These are phyloP conservation scores for Tribolium freemani DNA, from an alignment of 2,888 invertebrate genomes.

Conservation along the genomic window DNA sequence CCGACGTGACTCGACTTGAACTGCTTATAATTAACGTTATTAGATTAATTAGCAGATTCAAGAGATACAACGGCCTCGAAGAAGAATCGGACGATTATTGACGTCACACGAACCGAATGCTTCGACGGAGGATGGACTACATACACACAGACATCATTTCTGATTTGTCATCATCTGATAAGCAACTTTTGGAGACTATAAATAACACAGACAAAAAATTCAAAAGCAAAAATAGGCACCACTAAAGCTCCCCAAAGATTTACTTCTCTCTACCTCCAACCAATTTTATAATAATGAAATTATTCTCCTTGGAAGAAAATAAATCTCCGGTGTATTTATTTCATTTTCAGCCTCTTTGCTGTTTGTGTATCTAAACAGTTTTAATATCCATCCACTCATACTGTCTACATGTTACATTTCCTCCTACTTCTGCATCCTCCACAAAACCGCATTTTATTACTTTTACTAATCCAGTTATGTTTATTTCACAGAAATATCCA, in stretches of 20 bases:
- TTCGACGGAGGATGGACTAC: not conserved
- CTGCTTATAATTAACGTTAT: constrained; percentile 47
- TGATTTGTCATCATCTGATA: not conserved
- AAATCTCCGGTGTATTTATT: not conserved
- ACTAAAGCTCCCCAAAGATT: too few relatives aligned
- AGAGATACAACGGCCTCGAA: constrained; percentile 26
- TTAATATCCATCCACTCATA: not conserved
- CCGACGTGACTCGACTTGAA: constrained; percentile 46
- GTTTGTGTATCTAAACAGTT: not conserved
- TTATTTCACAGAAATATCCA: not conserved
- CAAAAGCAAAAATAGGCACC: not conserved
- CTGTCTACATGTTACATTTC: not conserved
- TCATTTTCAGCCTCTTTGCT: not conserved
- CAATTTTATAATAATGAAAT: too few relatives aligned
- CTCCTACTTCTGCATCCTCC: not conserved
- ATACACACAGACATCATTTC: constrained; percentile 1
- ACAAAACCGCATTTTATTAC: not conserved
- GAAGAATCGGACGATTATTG: not conserved
- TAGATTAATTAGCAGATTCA: constrained; percentile 45
- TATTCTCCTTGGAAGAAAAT: too few relatives aligned
- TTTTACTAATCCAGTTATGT: not conserved
- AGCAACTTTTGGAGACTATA: not conserved
- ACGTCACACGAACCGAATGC: constrained; percentile 3
- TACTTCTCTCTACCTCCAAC: too few relatives aligned
- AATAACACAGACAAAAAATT: not conserved